phyloP scores from a whole-genome alignment of 2,888 invertebrate genomes.

The Megamerina dolium region DNA sequence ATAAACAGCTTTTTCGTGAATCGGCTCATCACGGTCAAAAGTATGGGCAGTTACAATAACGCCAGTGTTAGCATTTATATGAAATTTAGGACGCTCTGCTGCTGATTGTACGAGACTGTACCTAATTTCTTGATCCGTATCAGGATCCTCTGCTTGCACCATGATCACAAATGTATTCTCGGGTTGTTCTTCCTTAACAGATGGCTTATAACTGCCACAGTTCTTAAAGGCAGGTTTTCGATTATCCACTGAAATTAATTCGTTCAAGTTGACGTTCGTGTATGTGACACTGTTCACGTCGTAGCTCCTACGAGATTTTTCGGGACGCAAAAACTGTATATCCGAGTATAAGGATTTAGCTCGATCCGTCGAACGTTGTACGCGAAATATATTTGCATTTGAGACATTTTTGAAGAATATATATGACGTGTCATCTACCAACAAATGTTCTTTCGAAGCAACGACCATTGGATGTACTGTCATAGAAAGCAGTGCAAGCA shows the following conservation, averaged over 20 bases:
- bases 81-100: constrained; percentile 70
- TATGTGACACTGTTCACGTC: constrained; percentile 10
- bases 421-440: background rate
- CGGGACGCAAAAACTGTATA: constrained; percentile 22
- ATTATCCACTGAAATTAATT: constrained; percentile 55
- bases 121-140: constrained; percentile 71
- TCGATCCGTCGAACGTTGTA: constrained; percentile 23
- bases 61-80: constrained; percentile 71
- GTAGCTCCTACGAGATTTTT: constrained; percentile 17
- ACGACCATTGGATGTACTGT: constrained; percentile 13
- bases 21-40: constrained; percentile 87
- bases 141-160: constrained; percentile 51
- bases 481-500: constrained; percentile 14
- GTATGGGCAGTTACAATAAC: constrained; percentile 68
- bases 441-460: background rate
- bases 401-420: background rate
- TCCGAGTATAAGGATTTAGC: constrained; percentile 28
- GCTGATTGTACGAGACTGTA: constrained; percentile 76
- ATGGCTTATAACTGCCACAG: constrained; percentile 75
- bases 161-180: constrained; percentile 66
- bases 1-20: constrained; percentile 73
- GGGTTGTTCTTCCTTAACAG: constrained; percentile 72
- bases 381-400: constrained; percentile 10
- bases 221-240: constrained; percentile 83
- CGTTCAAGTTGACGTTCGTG: constrained; percentile 24